Evolutionary conservation across 1,140 invertebrate genomes (phyloP), one percentile per base, ranked within the genome.

Genomic region (Rhopalosiphum maidis): DNA sequence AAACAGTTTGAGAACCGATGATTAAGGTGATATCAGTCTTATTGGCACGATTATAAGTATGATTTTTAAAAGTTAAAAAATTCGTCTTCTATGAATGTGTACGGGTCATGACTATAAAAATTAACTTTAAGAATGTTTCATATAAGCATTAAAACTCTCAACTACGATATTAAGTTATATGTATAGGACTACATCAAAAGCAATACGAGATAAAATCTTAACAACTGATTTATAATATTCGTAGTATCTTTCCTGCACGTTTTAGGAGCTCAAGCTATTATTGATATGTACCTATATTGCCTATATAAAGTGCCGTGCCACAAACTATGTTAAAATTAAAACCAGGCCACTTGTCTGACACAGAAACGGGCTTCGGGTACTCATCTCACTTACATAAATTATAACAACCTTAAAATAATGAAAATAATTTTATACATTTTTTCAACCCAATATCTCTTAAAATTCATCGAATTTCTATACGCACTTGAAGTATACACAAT

Each of bases 191-290:
- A 68, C 11, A 9, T 9, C 25, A 68, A 30, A 5, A 21, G 0
- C 0, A 5, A n/a, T n/a, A 15, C 1, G 5, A 77, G n/a, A 18
- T 77, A 15, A 77, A 77, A 77, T 8, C 0, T 15, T 68, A 15
- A 68, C 11, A n/a, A 11, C 11, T 8, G 9, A 18, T n/a, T 0
- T 68, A 68, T 68, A 1, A n/a, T 0, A 6, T n/a, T n/a, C 6
- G 30, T n/a, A 77, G n/a, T 68, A 68, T n/a, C 11, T 3, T 18
- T 15, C n/a, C 4, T 68, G 60, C n/a, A n/a, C 30, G 23, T 68
- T 68, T 15, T n/a, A 30, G n/a, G 15, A 15, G 60, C 15, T 9
- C 4, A 15, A 68, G 23, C 30, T 77, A 15, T 35, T 35, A 18
- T 18, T n/a, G 60, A 77, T n/a, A 77, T 77, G 60, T n/a, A 77